Base-by-base conservation (phyloP, 2,888 invertebrate genomes). In the Frankliniella fusca region DNA sequence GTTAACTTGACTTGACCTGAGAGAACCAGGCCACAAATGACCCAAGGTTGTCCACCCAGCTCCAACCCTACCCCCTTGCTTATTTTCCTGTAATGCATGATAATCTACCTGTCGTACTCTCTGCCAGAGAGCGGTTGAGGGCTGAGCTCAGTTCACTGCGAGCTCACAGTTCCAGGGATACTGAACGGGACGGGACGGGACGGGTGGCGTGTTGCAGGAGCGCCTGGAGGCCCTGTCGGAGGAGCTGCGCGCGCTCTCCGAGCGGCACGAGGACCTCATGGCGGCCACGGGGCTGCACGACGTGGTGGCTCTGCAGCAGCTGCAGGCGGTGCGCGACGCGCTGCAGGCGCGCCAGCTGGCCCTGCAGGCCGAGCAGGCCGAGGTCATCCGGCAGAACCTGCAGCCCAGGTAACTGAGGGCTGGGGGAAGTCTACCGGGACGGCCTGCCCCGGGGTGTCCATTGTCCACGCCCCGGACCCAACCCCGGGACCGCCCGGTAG, bases 281-380 rank as follows among this genome's bases (percentile, higher is more conserved):
- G 85, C 85, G n/a, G 87, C 87, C 82, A 85, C 89, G 54, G 86
- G 87, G 79, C 86, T 85, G 79, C 85, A 85, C 3, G 86, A 85
- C 54, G 85, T 87, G 10, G 86, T 87, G 80, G 85, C 86, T 18
- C 84, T 89, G 50, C 88, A 89, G 84, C 85, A 86, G 12, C 88
- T 61, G 15, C 61, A 76, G 23, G 70, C 23, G 23, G 70, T 89
- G 83, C 85, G 89, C 81, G 88, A 88, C 70, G 86, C 87, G 23
- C 83, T 87, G 65, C 85, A 86, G 80, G 83, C 84, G 50, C 86
- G 87, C 84, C 89, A 89, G 85, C 86, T 88, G 80, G 88, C 88
- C 83, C 86, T 89, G 50, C 86, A 89, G 61, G 86, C 87, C 20
- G 90, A 90, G 85, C 89, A 89, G 86, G 87, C 86, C 84, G 89